These are phyloP conservation scores for Dicrostonyx torquatus DNA, from an alignment of 2,797 vertebrate genomes.

Conservation along the genomic window DNA sequence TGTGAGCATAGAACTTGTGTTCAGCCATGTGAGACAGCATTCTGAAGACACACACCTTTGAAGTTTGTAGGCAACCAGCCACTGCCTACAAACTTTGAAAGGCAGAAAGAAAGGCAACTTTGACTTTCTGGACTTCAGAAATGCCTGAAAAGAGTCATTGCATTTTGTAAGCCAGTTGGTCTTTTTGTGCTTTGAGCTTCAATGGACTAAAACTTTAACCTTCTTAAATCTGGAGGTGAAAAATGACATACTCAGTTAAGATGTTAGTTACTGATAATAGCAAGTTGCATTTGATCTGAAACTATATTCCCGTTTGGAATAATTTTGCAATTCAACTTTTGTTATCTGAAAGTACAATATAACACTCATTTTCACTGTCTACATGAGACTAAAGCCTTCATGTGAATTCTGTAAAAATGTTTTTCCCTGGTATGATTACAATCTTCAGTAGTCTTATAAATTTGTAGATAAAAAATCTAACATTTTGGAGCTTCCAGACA, in stretches of 20 bases:
- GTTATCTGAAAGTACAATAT: not conserved
- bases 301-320: not conserved
- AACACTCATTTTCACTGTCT: not conserved
- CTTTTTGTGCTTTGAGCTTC: not conserved
- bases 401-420: not conserved
- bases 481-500: not conserved
- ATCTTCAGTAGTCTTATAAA: not conserved
- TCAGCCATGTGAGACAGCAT: not conserved
- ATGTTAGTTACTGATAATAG: not conserved
- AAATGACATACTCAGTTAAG: not conserved
- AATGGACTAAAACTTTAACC: not conserved
- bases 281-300: not conserved
- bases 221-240: not conserved
- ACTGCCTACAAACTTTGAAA: no score
- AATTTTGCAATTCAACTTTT: constrained; percentile 3
- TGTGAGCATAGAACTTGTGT: not conserved
- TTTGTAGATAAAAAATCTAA: not conserved
- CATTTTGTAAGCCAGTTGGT: not conserved
- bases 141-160: not conserved
- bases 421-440: not conserved
- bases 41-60: not conserved
- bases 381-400: not conserved
- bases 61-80: not conserved
- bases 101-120: no score
- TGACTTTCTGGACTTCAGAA: not conserved